Evolutionary conservation across 1,140 invertebrate species (phyloP), one percentile per base, ranked within the genome.

Genomic region (Hypsibius dujardini): DNA sequence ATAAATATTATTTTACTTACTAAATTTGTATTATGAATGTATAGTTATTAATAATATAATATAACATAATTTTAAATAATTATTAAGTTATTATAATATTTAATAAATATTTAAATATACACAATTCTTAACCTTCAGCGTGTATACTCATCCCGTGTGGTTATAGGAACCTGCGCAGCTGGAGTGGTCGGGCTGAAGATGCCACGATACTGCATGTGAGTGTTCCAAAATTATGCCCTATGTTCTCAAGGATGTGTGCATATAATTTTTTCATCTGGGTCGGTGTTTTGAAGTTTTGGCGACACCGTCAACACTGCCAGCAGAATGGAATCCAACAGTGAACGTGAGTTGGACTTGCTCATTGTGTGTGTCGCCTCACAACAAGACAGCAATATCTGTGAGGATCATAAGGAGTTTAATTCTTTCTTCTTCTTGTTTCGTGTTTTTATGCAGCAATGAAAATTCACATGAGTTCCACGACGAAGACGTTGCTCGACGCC

Each of bases 301-400:
- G 93, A 95, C 78, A 95, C 92, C 0, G 92, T 95, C 0, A 94
- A 94, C 77, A 93, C 91, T 0, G 90, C 90, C 2, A 90, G 89
- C 0, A 82, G 92, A 71, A 95, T 96, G 92, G 92, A 96, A 79
- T 91, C 89, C 46, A 93, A 90, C 76, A 92, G 92, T 15, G 83
- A 87, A 81, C 84, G 85, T 86, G 75, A 14, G 3, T 74, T 74
- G 56, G n/a, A 2, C 28, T 70, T 73, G 1, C 3, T 1, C 40
- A 15, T 12, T 0, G 47, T 46, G 14, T 74, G 1, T 2, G 28
- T 69, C n/a, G 2, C 74, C 75, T 40, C 50, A 40, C 47, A 70
- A 59, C 47, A 14, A 47, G n/a, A 72, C 59, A 15, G 7, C 42
- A 46, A 47, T 15, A 1, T 3, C 40, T 40, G 15, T 62, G n/a